Conservation (phyloP, 2,888 invertebrate genomes). For the Altica lythri region DNA sequence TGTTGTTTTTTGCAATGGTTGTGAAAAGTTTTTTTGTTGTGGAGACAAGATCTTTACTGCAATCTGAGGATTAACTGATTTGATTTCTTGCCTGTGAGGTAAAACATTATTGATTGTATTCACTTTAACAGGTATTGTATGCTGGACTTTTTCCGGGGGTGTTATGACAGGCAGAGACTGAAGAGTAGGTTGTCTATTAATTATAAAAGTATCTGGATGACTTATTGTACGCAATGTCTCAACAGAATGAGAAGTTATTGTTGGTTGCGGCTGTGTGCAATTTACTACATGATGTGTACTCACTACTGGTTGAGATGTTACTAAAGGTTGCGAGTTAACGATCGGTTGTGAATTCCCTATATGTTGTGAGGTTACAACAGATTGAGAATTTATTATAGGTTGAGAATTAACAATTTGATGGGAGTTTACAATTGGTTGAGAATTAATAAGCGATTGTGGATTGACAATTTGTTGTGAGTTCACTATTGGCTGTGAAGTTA, state of each 20-base stretch:
- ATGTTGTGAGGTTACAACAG: constrained; percentile 17
- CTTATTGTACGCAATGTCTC: not conserved
- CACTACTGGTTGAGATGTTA: constrained; percentile 24
- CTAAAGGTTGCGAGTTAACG: constrained; percentile 19
- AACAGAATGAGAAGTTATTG: constrained; percentile 12
- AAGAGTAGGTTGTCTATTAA: constrained; percentile 13
- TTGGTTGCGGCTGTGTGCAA: constrained; percentile 21
- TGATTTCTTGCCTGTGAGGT: constrained; percentile 23
- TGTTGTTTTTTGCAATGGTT: constrained; percentile 35
- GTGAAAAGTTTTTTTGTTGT: constrained; percentile 43
- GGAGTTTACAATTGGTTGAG: constrained; percentile 29
- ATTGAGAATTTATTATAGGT: constrained; percentile 25
- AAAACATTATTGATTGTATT: constrained; percentile 32
- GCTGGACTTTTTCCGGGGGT: constrained; percentile 7
- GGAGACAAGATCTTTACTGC: constrained; percentile 37
- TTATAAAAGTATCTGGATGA: constrained; percentile 6
- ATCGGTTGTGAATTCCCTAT: constrained; percentile 18
- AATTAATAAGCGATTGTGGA: constrained; percentile 33
- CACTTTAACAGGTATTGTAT: constrained; percentile 10
- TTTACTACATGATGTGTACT: constrained; percentile 23
- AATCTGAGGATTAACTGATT: constrained; percentile 14
- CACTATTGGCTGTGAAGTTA: constrained; percentile 30
- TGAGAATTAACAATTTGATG: constrained; percentile 30
- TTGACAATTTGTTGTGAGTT: constrained; percentile 32
- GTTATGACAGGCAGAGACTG: constrained; percentile 1